Conservation (phyloP, 92 coral and sea anemone species). For the Bergia sp. region DNA sequence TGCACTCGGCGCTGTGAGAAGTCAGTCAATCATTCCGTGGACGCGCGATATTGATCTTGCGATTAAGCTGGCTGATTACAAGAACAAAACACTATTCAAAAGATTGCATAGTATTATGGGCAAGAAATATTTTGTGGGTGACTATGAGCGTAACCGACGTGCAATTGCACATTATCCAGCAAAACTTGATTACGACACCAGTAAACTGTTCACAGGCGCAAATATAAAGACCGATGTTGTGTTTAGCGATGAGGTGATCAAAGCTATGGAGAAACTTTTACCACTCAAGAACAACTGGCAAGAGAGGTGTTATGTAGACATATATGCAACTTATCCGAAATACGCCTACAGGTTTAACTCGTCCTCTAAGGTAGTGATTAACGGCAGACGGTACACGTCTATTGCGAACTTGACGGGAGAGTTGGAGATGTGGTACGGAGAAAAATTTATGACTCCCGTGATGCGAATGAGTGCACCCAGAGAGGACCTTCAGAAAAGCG, state of each 20-base stretch:
- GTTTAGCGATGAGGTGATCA: slow-evolving; percentile 12
- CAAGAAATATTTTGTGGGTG: slow-evolving; percentile 42
- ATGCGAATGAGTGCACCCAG: slow-evolving; percentile 31
- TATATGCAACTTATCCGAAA: slow-evolving; percentile 35
- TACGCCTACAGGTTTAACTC: slow-evolving; percentile 25
- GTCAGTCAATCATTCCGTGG: slow-evolving; percentile 34
- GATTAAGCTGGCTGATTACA: slow-evolving; percentile 26
- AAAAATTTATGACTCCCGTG: slow-evolving; percentile 25
- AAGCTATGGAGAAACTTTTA: slow-evolving; percentile 23
- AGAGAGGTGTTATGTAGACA: slow-evolving; percentile 34
- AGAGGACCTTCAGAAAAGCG: slow-evolving; percentile 11
- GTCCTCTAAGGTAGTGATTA: slow-evolving; percentile 10
- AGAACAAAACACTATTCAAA: slow-evolving; percentile 22
- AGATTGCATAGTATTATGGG: slow-evolving; percentile 16
- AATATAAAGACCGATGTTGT: slow-evolving; percentile 7
- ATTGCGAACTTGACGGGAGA: slow-evolving; percentile 38
- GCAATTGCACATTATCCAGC: slow-evolving; percentile 41
- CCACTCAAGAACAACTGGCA: slow-evolving; percentile 33
- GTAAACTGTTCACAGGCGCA: slow-evolving; percentile 5
- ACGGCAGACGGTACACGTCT: slow-evolving; percentile 20
- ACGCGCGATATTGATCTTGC: slow-evolving; percentile 27
- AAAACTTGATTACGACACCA: slow-evolving; percentile 11
- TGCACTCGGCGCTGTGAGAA: slow-evolving; percentile 24
- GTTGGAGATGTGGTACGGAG: slow-evolving; percentile 23
- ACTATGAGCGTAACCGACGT: slow-evolving; percentile 35